Conservation (phyloP, 2,113 vertebrate species). For the Bubalus kerabau region DNA sequence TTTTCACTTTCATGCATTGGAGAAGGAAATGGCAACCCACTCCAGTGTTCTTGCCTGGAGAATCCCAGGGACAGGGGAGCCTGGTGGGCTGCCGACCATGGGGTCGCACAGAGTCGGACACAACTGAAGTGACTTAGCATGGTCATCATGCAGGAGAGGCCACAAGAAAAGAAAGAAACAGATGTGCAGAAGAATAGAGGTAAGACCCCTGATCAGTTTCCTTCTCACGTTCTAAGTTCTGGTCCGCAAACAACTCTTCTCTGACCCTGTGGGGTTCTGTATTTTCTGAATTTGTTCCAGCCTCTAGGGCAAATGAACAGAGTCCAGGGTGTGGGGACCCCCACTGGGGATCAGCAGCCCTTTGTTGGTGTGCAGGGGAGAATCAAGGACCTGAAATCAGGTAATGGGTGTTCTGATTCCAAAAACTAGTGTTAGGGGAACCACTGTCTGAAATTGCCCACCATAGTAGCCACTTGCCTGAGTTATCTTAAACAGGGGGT, state of each 20-base stretch:
- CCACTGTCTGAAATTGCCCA: neutral
- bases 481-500: neutral
- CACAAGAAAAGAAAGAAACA: neutral
- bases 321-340: neutral
- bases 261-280: neutral
- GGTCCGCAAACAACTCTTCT: neutral
- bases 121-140: too few species aligned
- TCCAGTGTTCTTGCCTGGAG: too few species aligned
- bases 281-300: neutral
- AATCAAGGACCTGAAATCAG: neutral
- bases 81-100: too few species aligned
- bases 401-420: neutral
- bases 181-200: neutral
- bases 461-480: neutral
- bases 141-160: neutral
- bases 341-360: accelerated
- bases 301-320: neutral
- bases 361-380: neutral
- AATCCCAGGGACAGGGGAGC: too few species aligned
- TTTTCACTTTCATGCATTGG: too few species aligned
- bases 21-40: too few species aligned
- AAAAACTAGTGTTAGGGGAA: neutral
- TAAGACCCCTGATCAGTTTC: neutral
- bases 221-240: neutral
- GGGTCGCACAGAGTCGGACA: too few species aligned